Conservation (phyloP, 2,888 invertebrate genomes). For the Thereva nobilitata region DNA sequence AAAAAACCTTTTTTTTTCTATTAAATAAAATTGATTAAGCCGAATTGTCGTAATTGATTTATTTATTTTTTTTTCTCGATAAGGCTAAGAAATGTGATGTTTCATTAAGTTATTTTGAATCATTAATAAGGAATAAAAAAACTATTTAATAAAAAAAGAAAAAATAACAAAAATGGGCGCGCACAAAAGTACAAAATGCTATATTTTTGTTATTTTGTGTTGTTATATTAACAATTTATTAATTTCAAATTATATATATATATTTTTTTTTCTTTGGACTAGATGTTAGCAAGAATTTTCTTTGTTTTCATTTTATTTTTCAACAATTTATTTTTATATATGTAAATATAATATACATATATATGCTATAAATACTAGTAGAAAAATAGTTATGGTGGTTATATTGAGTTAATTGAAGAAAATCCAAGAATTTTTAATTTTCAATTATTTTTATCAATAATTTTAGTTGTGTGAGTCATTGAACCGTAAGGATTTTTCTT, state of each 20-base stretch:
- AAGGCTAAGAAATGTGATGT: slow-evolving; percentile 31
- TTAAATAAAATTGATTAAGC: slow-evolving; percentile 27
- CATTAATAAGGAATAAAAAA: slow-evolving; percentile 33
- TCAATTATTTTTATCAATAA: no score
- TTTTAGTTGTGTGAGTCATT: no score
- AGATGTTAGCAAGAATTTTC: slow-evolving; percentile 28
- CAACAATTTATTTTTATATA: neutral
- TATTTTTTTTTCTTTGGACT: neutral
- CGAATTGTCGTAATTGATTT: slow-evolving; percentile 6
- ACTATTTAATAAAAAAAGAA: slow-evolving; percentile 25
- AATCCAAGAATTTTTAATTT: no score
- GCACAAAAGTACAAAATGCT: slow-evolving; percentile 44
- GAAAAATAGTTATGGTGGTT: no score
- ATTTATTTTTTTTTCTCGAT: neutral
- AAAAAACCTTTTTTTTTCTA: neutral
- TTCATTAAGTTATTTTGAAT: slow-evolving; percentile 14
- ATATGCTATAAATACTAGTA: no score
- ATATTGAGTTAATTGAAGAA: no score
- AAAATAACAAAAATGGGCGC: slow-evolving; percentile 45
- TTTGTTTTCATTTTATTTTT: neutral
- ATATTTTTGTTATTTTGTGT: slow-evolving; percentile 9
- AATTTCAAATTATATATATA: slow-evolving; percentile 7
- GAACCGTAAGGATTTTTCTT: no score
- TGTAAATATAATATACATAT: neutral
- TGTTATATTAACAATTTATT: slow-evolving; percentile 2